Evolutionary conservation across 2,888 invertebrate genomes (phyloP).

Genomic region (Ichneumoninae sp.): DNA sequence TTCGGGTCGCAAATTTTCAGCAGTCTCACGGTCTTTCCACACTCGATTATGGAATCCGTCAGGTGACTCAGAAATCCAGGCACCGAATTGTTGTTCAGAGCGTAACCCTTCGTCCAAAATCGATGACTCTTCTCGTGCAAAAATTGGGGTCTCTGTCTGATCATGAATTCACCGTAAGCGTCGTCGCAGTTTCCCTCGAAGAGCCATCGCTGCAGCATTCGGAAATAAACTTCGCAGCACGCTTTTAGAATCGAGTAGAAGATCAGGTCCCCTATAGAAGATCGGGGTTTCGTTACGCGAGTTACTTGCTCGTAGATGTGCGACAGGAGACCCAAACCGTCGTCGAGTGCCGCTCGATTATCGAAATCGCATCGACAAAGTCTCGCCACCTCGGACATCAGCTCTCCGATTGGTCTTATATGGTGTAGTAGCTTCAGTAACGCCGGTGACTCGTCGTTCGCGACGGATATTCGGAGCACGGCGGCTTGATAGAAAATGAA

Average conservation of each 20-base stretch:
- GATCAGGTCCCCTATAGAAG: conserved; percentile 85
- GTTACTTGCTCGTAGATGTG: conserved; percentile 88
- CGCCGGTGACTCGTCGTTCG: conserved; percentile 65
- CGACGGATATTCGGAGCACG: conserved; percentile 74
- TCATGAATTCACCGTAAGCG: conserved; percentile 93
- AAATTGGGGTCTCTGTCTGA: conserved; percentile 89
- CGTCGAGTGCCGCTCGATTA: conserved; percentile 72
- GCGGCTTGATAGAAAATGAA: conserved; percentile 79
- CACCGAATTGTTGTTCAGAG: conserved; percentile 84
- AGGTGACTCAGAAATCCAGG: conserved; percentile 89
- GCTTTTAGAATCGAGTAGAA: conserved; percentile 86
- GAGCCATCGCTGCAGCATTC: conserved; percentile 92
- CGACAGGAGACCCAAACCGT: conserved; percentile 87
- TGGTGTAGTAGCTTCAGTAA: conserved; percentile 73
- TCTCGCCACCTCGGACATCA: conserved; percentile 78
- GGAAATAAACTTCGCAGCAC: conserved; percentile 87
- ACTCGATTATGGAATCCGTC: conserved; percentile 88
- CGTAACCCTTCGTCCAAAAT: conserved; percentile 89
- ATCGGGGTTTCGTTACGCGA: conserved; percentile 86
- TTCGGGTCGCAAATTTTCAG: conserved; percentile 89
- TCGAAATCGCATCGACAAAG: conserved; percentile 77
- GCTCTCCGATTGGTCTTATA: conserved; percentile 75
- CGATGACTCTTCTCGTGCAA: conserved; percentile 87
- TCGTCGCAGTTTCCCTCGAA: conserved; percentile 94
- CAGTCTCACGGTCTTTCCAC: conserved; percentile 91